Conservation (phyloP, 2,113 vertebrate species). For the Cyanoramphus novaezelandiae region DNA sequence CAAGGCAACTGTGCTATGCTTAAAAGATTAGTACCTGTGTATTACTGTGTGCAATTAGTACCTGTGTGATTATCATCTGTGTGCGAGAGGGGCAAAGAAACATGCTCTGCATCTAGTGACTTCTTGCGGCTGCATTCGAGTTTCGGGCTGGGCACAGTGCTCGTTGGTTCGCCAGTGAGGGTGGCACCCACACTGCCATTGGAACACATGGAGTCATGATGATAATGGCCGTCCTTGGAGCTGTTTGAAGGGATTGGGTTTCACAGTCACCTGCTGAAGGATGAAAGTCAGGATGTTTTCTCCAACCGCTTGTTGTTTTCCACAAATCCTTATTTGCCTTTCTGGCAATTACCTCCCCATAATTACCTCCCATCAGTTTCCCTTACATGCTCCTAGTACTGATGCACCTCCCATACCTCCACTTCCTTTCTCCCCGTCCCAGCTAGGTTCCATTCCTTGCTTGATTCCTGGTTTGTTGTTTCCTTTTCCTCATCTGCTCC, state of each 20-base stretch:
- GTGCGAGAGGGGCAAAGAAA: neutral
- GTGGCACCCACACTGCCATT: neutral
- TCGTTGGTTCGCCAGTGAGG: neutral
- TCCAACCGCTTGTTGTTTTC: neutral
- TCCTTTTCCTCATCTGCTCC: neutral
- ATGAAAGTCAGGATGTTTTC: neutral
- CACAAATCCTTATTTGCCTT: neutral
- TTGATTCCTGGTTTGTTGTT: fast-evolving
- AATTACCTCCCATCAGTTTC: neutral
- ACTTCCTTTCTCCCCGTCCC: neutral
- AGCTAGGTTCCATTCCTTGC: neutral
- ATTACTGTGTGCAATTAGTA: neutral
- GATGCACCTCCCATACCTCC: neutral
- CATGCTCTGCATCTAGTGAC: neutral
- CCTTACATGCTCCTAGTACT: neutral
- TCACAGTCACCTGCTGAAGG: neutral
- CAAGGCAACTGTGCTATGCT: neutral
- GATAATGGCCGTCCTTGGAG: neutral
- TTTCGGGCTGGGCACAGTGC: neutral
- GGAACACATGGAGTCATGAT: neutral
- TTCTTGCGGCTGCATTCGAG: fast-evolving
- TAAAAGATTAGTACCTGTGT: neutral
- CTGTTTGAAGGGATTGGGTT: neutral
- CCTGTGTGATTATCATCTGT: neutral
- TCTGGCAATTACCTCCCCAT: neutral